A percentile compares a stretch with the other conserved stretches of the same genome.
These are phyloP conservation scores for Anguilla marmorata DNA, from an alignment of 2,797 vertebrate species.

Conservation along the genomic window DNA sequence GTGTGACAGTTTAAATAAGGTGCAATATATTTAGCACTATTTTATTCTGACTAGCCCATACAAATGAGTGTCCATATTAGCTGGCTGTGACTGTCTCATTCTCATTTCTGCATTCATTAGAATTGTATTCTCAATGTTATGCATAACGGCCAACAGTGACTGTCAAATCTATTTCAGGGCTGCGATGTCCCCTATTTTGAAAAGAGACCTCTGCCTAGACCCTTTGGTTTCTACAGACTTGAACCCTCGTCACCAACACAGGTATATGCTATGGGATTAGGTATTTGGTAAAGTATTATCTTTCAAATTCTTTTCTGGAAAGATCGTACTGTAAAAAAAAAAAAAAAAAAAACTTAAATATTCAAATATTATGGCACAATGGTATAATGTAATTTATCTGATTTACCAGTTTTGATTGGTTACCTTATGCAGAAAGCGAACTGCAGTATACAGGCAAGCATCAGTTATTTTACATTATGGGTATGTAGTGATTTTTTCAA, in stretches of 20 bases:
- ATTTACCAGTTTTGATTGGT: too few relatives aligned
- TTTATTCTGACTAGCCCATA: neutral
- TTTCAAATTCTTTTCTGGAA: neutral
- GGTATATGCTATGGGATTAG: conserved; percentile 57
- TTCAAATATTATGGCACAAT: too few relatives aligned
- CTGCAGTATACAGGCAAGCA: too few relatives aligned
- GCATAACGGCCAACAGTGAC: neutral
- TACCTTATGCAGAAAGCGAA: too few relatives aligned
- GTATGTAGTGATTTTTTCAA: too few relatives aligned
- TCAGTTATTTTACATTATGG: too few relatives aligned
- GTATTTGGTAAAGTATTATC: neutral
- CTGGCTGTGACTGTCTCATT: neutral
- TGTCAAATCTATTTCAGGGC: conserved; percentile 54
- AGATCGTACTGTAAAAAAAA: neutral
- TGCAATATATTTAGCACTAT: neutral
- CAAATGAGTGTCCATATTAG: neutral
- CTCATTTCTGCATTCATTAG: neutral
- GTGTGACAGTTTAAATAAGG: neutral
- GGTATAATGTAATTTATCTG: too few relatives aligned
- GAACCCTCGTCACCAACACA: conserved; percentile 79
- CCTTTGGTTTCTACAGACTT: conserved; percentile 76
- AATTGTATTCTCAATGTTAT: neutral
- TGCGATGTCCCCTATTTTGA: conserved; percentile 78
- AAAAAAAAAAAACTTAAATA: neutral
- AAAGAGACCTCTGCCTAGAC: conserved; percentile 74